Evolutionary conservation across 1,140 invertebrate species (phyloP), one percentile per base, ranked within the genome.

Genomic region (Lamellibrachia luymesi): DNA sequence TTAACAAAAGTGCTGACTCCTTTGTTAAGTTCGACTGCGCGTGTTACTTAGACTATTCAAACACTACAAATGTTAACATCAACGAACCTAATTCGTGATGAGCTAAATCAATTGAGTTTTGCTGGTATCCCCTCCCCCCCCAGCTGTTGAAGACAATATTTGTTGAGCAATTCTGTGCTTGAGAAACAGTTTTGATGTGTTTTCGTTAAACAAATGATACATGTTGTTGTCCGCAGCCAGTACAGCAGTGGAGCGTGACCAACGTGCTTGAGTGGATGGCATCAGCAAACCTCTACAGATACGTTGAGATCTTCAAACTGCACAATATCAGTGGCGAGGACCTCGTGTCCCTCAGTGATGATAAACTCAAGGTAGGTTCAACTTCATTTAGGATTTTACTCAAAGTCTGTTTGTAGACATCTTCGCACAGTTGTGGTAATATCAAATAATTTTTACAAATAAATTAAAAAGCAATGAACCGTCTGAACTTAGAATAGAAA

Each of bases 221-320:
- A 10, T 17, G 7, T 80, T 22, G 2, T 80, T 17, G 17, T 80
- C 13, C 2, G 64, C 96, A 98, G 97, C 97, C 97, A 51, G 96
- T 98, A 93, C 96, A 96, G 94, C 97, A 97, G 95, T 98, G 98
- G 97, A 97, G 97, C 51, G 97, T 97, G 93, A 95, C 96, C 80
- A 97, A 98, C 96, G 97, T 98, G 27, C 96, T 97, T 93, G 97
- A 98, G 96, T 98, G 97, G 97, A 98, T 98, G 97, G 97, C 97
- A 93, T 97, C 97, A 64, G 95, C 98, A 92, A 98, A 98, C 95
- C 96, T 98, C 51, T 97, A 97, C 95, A 97, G 97, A 92, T 98
- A 98, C 97, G 97, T 97, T 93, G 97, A 98, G 95, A 96, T 97
- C 93, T 98, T 98, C 96, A 97, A 97, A 95, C 97, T 97, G 93